Percentiles rank a stretch among this genome's conserved stretches.
These are phyloP conservation scores for Erinaceus europaeus DNA, from an alignment of 2,113 vertebrate genomes.

Conservation along the genomic window DNA sequence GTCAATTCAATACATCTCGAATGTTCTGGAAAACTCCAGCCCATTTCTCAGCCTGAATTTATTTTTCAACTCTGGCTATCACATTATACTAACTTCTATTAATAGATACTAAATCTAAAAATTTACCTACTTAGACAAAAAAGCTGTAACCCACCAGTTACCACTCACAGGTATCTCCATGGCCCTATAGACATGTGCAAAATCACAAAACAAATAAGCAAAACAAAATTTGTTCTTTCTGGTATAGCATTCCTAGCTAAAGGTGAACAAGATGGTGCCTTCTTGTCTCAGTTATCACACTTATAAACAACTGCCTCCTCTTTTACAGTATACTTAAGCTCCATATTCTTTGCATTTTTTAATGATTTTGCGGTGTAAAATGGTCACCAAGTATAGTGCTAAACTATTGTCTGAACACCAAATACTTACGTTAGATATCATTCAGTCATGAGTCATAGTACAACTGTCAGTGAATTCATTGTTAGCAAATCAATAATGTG, in stretches of 20 bases:
- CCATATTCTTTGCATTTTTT: neutral
- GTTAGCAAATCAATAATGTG: neutral
- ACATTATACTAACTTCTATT: neutral
- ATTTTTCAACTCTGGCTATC: neutral
- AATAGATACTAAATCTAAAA: neutral
- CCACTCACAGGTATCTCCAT: neutral
- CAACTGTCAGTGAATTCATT: neutral
- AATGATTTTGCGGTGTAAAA: neutral
- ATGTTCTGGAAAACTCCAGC: neutral
- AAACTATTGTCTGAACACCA: neutral
- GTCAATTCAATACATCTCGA: neutral
- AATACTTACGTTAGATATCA: neutral
- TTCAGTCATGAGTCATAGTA: neutral
- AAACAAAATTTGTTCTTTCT: accelerated
- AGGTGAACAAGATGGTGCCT: neutral
- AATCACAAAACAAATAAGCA: neutral
- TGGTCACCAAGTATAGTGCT: neutral
- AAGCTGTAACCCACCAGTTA: neutral
- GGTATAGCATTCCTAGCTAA: accelerated
- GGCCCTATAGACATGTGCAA: neutral
- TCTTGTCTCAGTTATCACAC: neutral
- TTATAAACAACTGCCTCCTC: neutral
- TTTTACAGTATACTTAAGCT: neutral
- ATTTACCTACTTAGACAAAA: neutral
- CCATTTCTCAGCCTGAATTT: neutral